Evolutionary conservation across 2,888 invertebrate genomes (phyloP).

Genomic region (Microchrysa polita): DNA sequence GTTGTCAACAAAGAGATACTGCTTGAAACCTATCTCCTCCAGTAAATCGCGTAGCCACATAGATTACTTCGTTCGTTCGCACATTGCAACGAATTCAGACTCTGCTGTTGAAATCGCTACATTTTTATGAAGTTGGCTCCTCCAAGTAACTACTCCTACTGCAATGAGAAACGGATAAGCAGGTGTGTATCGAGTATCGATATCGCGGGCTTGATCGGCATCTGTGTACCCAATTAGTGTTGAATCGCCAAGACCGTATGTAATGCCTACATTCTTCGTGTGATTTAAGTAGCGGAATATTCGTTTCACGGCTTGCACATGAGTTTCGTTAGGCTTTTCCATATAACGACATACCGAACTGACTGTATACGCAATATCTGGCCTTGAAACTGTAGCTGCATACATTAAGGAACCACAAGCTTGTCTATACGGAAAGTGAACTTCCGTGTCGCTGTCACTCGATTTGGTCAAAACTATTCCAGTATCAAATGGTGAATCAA

Average conservation of each 20-base stretch:
- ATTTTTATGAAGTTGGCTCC: background rate
- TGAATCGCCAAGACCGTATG: background rate
- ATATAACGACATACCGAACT: background rate
- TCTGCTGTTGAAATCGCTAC: background rate
- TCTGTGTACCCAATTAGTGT: background rate
- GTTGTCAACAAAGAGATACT: too few species aligned
- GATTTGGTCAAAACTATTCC: background rate
- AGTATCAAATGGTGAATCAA: conserved; percentile 1
- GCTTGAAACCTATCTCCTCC: too few species aligned
- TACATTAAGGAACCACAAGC: background rate
- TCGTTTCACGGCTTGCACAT: background rate
- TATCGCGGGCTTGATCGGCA: too few species aligned
- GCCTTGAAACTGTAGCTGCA: background rate
- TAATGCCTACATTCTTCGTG: background rate
- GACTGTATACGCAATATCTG: background rate
- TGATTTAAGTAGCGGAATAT: background rate
- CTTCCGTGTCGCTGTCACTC: background rate
- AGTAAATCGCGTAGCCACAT: too few species aligned
- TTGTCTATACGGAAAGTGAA: background rate
- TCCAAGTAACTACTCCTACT: conserved; percentile 14
- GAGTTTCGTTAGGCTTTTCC: background rate
- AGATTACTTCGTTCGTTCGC: background rate
- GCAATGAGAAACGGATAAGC: background rate
- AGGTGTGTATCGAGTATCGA: background rate
- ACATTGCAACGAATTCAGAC: background rate